Conservation (phyloP, 2,113 vertebrate genomes). For the Lampris megalopsis region DNA sequence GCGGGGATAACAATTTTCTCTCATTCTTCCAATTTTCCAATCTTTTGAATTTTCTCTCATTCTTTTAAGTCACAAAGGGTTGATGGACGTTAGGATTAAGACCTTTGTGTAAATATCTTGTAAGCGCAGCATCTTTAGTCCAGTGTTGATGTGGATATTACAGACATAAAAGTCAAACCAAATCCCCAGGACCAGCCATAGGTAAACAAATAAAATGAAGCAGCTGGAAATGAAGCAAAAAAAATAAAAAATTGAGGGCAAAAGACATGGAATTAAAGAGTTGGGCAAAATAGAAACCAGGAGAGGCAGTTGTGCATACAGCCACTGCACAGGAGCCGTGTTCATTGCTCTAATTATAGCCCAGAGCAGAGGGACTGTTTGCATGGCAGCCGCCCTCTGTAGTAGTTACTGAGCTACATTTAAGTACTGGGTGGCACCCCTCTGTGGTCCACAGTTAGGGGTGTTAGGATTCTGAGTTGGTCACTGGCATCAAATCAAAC, state of each 20-base stretch:
- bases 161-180: constrained; percentile 41
- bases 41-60: no score
- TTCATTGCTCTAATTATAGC: constrained; percentile 74
- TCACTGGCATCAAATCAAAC: constrained; percentile 18
- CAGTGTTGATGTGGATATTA: constrained; percentile 10
- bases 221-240: constrained; percentile 33
- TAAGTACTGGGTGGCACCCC: constrained; percentile 74
- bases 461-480: constrained; percentile 38
- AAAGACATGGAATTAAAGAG: constrained; percentile 48
- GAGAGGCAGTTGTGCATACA: constrained; percentile 44
- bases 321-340: constrained; percentile 52
- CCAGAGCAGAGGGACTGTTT: constrained; percentile 42
- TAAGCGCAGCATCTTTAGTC: not conserved
- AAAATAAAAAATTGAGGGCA: constrained; percentile 26
- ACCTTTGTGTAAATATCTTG: not conserved
- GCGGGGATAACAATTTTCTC: no score
- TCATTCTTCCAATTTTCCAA: no score
- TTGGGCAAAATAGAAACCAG: constrained; percentile 47
- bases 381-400: constrained; percentile 50
- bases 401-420: constrained; percentile 49
- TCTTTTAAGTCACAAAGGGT: no score
- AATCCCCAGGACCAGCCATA: constrained; percentile 29
- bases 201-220: constrained; percentile 53
- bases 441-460: constrained; percentile 58
- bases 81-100: not conserved